A percentile compares a stretch with the other conserved stretches of the same genome.
phyloP scores from a whole-genome alignment of 2,888 invertebrate species.

The Liopterus haemorrhoidalis region DNA sequence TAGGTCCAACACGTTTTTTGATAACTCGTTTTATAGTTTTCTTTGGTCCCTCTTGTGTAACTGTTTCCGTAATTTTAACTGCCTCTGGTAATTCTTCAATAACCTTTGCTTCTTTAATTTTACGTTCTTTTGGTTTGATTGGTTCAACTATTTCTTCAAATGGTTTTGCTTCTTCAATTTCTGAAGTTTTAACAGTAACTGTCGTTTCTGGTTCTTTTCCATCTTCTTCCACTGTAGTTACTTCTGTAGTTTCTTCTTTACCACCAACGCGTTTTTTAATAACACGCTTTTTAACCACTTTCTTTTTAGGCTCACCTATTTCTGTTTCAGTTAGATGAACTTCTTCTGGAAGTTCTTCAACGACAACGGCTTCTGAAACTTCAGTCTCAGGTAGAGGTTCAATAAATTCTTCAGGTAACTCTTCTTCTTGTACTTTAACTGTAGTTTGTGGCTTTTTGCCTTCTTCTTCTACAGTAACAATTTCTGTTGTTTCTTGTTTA shows the following conservation, averaged over 20 bases:
- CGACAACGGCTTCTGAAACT: slow-evolving; percentile 26
- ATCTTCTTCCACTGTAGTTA: slow-evolving; percentile 42
- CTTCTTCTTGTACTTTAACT: slow-evolving; percentile 35
- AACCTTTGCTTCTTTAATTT: slow-evolving; percentile 18
- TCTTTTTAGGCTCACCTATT: slow-evolving; percentile 33
- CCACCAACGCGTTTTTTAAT: slow-evolving; percentile 39
- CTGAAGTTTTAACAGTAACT: slow-evolving; percentile 36
- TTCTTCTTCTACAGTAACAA: slow-evolving; percentile 44
- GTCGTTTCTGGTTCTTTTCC: slow-evolving; percentile 42
- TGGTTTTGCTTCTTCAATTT: slow-evolving; percentile 21
- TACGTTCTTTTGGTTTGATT: slow-evolving; percentile 14
- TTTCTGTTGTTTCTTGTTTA: slow-evolving; percentile 45
- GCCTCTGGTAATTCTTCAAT: slow-evolving; percentile 34
- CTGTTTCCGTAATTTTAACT: slow-evolving; percentile 33
- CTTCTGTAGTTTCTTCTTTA: slow-evolving; percentile 39
- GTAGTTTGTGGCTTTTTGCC: slow-evolving; percentile 44
- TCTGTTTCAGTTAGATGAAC: slow-evolving; percentile 32
- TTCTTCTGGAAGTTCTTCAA: slow-evolving; percentile 41
- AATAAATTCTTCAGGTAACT: slow-evolving; percentile 38
- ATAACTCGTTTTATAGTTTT: slow-evolving; percentile 36
- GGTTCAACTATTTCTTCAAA: slow-evolving; percentile 24
- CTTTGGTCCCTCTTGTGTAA: slow-evolving; percentile 33
- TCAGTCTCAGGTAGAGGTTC: slow-evolving; percentile 29
- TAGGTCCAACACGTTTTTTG: slow-evolving; percentile 37
- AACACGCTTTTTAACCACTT: slow-evolving; percentile 38